phyloP scores from a whole-genome alignment of 2,888 invertebrate species.

The Rhagonycha lutea region DNA sequence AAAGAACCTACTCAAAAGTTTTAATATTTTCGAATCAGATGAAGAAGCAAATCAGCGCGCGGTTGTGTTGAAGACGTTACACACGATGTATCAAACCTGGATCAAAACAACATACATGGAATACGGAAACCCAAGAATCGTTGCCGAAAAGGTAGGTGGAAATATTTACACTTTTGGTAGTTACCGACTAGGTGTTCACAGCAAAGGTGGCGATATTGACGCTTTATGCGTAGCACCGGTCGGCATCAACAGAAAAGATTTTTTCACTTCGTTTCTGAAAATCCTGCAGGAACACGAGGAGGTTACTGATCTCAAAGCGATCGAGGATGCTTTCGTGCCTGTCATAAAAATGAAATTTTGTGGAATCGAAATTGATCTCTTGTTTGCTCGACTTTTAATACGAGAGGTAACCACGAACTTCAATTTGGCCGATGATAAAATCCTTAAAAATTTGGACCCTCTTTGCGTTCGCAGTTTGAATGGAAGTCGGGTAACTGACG shows the following conservation, averaged over 20 bases:
- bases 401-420: slow-evolving; percentile 91
- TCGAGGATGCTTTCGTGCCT: slow-evolving; percentile 98
- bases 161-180: slow-evolving; percentile 99
- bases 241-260: slow-evolving; percentile 91
- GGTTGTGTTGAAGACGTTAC: slow-evolving; percentile 83
- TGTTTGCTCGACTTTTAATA: slow-evolving; percentile 91
- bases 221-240: slow-evolving; percentile 96
- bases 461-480: slow-evolving; percentile 96
- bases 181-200: slow-evolving; percentile 93
- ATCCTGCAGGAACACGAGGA: slow-evolving; percentile 84
- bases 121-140: slow-evolving; percentile 89
- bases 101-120: slow-evolving; percentile 85
- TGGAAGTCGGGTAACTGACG: slow-evolving; percentile 98
- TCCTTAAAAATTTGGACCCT: slow-evolving; percentile 92
- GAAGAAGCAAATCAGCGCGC: slow-evolving; percentile 88
- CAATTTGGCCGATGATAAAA: slow-evolving; percentile 86
- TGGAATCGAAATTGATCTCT: slow-evolving; percentile 97
- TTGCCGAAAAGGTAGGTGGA: slow-evolving; percentile 91
- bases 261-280: slow-evolving; percentile 93
- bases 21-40: slow-evolving; percentile 89
- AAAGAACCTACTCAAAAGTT: slow-evolving; percentile 78
- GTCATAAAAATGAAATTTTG: slow-evolving; percentile 99
- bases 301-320: slow-evolving; percentile 82
- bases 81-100: slow-evolving; percentile 91
- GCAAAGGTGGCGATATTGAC: slow-evolving; percentile 98